Evolutionary conservation across 2,888 invertebrate genomes (phyloP).

Genomic region (Oeneis ivallda): DNA sequence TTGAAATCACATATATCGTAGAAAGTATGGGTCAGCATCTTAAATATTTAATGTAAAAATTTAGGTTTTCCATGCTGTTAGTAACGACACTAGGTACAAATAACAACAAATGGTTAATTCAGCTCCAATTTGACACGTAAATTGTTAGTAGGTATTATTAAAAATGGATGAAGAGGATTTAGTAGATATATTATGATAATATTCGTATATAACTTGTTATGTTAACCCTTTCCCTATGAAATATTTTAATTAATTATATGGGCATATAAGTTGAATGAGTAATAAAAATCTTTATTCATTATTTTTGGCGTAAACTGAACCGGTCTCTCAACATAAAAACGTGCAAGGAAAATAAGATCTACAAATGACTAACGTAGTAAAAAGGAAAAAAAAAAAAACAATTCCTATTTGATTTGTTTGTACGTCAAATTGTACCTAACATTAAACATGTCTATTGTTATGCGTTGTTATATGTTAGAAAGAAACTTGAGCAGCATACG

Average conservation of each 20-base stretch:
- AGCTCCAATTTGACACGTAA: neutral
- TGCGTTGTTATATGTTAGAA: neutral
- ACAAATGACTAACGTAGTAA: too few relatives aligned
- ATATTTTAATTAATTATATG: neutral
- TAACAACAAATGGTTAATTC: conserved; percentile 5
- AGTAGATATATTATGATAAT: neutral
- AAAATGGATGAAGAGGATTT: neutral
- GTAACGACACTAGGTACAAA: conserved; percentile 23
- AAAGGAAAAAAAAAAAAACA: too few relatives aligned
- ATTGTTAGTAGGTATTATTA: neutral
- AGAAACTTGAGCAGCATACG: conserved; percentile 7
- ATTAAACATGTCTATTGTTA: too few relatives aligned
- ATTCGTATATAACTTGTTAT: conserved; percentile 9
- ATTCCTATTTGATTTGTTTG: too few relatives aligned
- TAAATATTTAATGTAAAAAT: conserved; percentile 31
- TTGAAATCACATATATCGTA: conserved; percentile 29
- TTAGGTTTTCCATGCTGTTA: conserved; percentile 44
- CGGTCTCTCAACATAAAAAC: neutral
- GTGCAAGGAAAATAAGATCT: too few relatives aligned
- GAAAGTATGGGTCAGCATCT: conserved; percentile 67
- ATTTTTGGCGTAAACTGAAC: neutral
- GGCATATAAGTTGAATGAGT: neutral
- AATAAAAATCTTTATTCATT: neutral
- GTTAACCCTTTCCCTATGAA: neutral
- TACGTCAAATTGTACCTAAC: too few relatives aligned